phyloP scores from a whole-genome alignment of 2,113 vertebrate species.

The Cheilinus undulatus region DNA sequence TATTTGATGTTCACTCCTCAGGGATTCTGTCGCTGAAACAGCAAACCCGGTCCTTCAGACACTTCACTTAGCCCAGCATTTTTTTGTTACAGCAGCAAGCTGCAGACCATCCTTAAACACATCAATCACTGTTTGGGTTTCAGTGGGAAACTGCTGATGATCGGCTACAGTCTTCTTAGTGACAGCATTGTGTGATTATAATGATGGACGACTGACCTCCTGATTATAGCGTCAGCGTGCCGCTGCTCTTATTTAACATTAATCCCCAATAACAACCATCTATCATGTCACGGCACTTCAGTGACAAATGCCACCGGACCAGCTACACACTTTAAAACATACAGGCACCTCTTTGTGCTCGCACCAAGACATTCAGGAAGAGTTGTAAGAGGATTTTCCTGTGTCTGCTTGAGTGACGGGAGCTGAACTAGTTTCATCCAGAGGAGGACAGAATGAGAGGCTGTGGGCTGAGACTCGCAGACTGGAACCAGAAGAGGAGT shows the following conservation, averaged over 20 bases:
- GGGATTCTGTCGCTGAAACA: slow-evolving; percentile 68
- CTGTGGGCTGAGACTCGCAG: slow-evolving; percentile 43
- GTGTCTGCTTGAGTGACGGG: slow-evolving; percentile 36
- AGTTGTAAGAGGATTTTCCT: slow-evolving; percentile 45
- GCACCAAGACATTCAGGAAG: not conserved
- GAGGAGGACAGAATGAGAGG: slow-evolving; percentile 43
- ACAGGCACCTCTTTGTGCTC: slow-evolving; percentile 27
- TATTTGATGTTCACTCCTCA: slow-evolving; percentile 70
- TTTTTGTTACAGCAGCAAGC: slow-evolving; percentile 55
- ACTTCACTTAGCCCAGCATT: slow-evolving; percentile 69
- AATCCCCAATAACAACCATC: not conserved
- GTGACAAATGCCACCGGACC: not conserved
- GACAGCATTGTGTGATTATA: slow-evolving; percentile 29
- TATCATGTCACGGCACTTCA: not conserved
- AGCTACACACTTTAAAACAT: not conserved
- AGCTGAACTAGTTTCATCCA: slow-evolving; percentile 39
- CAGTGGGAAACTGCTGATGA: slow-evolving; percentile 58
- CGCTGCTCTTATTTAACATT: not conserved
- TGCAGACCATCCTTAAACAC: slow-evolving; percentile 53
- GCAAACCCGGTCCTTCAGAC: slow-evolving; percentile 56
- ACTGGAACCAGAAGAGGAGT: slow-evolving; percentile 60
- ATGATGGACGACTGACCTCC: slow-evolving; percentile 24
- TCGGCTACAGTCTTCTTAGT: slow-evolving; percentile 52
- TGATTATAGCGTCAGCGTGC: slow-evolving; percentile 2
- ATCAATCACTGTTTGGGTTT: slow-evolving; percentile 63